A percentile compares a stretch with the other conserved stretches of the same genome.
Conservation (phyloP, 2,113 vertebrate genomes). For the Callocephalon fimbriatum region DNA sequence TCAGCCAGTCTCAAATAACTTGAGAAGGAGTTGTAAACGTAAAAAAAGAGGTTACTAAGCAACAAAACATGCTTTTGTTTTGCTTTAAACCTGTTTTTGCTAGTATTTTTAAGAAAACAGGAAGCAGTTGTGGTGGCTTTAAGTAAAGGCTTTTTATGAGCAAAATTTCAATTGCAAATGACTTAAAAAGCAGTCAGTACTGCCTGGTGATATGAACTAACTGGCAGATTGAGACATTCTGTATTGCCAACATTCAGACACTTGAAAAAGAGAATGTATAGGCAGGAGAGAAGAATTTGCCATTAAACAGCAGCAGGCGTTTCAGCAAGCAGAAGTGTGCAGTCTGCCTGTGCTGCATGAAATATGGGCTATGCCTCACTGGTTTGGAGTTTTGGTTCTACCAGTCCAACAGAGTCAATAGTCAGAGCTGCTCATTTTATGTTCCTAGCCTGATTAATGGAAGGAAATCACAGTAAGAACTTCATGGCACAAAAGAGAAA, state of each 20-base stretch:
- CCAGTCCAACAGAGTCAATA: background rate
- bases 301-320: fast-evolving
- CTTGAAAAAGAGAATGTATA: background rate
- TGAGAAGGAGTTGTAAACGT: background rate
- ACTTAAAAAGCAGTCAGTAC: background rate
- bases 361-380: background rate
- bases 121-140: background rate
- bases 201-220: background rate
- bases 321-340: background rate
- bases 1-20: background rate
- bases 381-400: background rate
- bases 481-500: background rate
- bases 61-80: background rate
- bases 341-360: fast-evolving
- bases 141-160: background rate
- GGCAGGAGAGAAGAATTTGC: background rate
- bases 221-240: background rate
- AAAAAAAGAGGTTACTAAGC: background rate
- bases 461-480: background rate
- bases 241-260: background rate
- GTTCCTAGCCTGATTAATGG: background rate
- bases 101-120: background rate
- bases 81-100: background rate
- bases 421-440: background rate
- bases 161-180: background rate